phyloP scores from a whole-genome alignment of 2,797 vertebrate genomes.

The Pelochelys cantorii region DNA sequence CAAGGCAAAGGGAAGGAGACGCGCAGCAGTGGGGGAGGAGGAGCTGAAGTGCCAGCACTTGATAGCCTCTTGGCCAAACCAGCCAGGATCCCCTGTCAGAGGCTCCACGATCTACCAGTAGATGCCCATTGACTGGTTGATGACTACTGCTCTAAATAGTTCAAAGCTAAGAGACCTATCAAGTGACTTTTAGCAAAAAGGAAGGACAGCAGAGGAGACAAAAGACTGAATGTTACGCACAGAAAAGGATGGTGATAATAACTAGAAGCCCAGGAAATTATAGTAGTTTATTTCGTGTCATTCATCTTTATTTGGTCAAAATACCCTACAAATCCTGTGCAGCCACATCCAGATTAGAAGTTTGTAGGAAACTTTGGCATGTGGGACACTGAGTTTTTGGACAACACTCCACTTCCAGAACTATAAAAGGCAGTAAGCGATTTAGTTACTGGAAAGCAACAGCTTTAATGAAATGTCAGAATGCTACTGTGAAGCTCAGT shows the following conservation, averaged over 20 bases:
- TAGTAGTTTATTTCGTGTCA: not conserved
- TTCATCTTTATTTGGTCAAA: not conserved
- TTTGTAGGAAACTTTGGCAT: not conserved
- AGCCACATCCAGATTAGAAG: not conserved
- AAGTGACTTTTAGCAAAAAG: not conserved
- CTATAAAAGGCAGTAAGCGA: not conserved
- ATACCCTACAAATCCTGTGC: not conserved
- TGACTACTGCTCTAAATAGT: not conserved
- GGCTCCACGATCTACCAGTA: too few relatives aligned
- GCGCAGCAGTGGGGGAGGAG: too few relatives aligned
- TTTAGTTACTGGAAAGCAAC: not conserved
- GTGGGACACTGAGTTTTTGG: not conserved
- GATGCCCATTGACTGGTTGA: too few relatives aligned
- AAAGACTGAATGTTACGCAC: not conserved
- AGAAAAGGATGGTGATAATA: not conserved
- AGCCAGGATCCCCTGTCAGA: too few relatives aligned
- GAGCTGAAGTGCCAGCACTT: too few relatives aligned
- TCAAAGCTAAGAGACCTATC: fast-evolving
- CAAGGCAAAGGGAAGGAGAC: too few relatives aligned
- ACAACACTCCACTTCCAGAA: not conserved
- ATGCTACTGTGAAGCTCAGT: not conserved
- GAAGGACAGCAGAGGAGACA: not conserved
- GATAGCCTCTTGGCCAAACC: too few relatives aligned
- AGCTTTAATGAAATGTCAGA: not conserved
- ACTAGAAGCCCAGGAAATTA: not conserved